phyloP scores from a whole-genome alignment of 2,113 vertebrate species.

The Notothenia coriiceps region DNA sequence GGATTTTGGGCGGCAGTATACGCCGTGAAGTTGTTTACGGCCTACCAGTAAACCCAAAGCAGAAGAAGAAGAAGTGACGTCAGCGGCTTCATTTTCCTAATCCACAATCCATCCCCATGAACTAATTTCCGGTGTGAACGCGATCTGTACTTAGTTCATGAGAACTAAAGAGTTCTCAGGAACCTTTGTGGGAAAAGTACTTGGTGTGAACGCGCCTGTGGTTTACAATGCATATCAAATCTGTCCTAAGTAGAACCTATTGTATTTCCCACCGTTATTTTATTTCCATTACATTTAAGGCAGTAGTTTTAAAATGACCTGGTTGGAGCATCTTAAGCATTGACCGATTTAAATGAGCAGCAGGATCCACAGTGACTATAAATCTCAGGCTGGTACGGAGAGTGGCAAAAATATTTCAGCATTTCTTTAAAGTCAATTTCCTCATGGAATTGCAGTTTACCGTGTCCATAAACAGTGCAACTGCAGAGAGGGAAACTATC shows the following conservation, averaged over 20 bases:
- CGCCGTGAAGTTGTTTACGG: too few relatives aligned
- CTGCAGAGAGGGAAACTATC: conserved; percentile 32
- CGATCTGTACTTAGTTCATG: too few relatives aligned
- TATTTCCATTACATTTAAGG: conserved; percentile 47
- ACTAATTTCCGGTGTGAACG: too few relatives aligned
- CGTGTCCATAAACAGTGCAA: conserved; percentile 41
- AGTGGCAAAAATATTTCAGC: background rate
- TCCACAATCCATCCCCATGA: too few relatives aligned
- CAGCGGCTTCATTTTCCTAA: too few relatives aligned
- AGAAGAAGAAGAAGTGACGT: too few relatives aligned
- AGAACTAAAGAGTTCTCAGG: too few relatives aligned
- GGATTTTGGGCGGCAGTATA: too few relatives aligned
- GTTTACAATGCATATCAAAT: conserved; percentile 33
- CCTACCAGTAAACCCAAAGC: too few relatives aligned
- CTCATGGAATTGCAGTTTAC: conserved; percentile 13
- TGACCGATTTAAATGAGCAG: conserved; percentile 21
- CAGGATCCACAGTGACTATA: conserved; percentile 18
- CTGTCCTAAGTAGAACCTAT: conserved; percentile 20
- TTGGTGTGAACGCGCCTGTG: background rate
- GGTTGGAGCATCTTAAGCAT: conserved; percentile 17
- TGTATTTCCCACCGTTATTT: conserved; percentile 40
- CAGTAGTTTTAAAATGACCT: conserved; percentile 39
- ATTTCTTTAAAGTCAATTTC: conserved; percentile 34
- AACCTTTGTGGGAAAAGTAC: too few relatives aligned
- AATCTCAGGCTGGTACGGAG: conserved; percentile 11